Evolutionary conservation across 2,888 invertebrate species (phyloP).

Genomic region (Nyleta sp.): DNA sequence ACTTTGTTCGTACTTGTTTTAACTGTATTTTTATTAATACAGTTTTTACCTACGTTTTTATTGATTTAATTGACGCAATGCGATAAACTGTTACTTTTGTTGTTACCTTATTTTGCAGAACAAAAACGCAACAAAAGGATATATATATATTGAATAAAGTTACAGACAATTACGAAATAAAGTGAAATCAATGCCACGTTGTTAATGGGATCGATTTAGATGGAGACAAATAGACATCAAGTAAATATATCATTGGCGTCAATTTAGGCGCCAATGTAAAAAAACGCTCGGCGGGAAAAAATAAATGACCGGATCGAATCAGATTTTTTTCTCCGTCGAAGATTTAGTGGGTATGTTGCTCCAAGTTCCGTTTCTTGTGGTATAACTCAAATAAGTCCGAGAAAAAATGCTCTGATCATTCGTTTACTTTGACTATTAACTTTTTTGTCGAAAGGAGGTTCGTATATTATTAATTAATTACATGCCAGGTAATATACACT

Average conservation of each 20-base stretch:
- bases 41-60: too few relatives aligned
- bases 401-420: constrained; percentile 2
- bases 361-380: neutral
- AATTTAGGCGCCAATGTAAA: constrained; percentile 30
- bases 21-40: too few relatives aligned
- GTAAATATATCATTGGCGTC: constrained; percentile 29
- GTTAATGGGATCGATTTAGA: constrained; percentile 11
- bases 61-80: too few relatives aligned
- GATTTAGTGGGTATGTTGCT: constrained; percentile 7
- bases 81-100: too few relatives aligned
- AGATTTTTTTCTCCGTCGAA: constrained; percentile 4
- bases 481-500: too few relatives aligned
- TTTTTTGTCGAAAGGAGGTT: neutral
- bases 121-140: neutral
- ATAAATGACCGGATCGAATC: constrained; percentile 23
- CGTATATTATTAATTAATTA: too few relatives aligned
- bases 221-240: constrained; percentile 20
- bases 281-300: constrained; percentile 5
- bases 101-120: too few relatives aligned
- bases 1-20: too few relatives aligned
- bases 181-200: constrained; percentile 2
- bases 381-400: neutral
- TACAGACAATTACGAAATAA: neutral
- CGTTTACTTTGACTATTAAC: neutral
- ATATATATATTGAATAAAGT: too few relatives aligned